These are phyloP conservation scores for Andricus quercusramuli DNA, from an alignment of 2,888 invertebrate genomes.

Conservation along the genomic window DNA sequence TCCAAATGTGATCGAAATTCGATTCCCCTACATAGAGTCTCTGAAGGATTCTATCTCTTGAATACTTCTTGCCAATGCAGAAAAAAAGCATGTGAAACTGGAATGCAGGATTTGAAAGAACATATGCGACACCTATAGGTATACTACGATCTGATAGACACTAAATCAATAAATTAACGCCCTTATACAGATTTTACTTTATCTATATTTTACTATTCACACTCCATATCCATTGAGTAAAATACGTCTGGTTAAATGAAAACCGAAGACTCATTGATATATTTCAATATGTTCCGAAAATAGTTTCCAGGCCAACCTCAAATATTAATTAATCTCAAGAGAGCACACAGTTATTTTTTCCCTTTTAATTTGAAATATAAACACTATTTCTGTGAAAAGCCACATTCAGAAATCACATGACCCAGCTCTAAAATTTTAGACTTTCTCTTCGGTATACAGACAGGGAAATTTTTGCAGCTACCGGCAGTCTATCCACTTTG, in stretches of 20 bases:
- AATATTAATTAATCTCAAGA: not conserved
- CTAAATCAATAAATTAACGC: conserved; percentile 7
- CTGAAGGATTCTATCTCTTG: not conserved
- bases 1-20: not conserved
- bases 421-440: no score
- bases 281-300: not conserved
- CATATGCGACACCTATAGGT: not conserved
- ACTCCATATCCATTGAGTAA: not conserved
- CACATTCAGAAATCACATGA: no score
- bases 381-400: no score
- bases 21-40: not conserved
- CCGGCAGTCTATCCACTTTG: no score
- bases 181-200: not conserved
- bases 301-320: not conserved
- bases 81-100: not conserved
- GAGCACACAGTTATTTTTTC: no score
- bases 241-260: not conserved
- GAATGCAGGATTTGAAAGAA: not conserved
- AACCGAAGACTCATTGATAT: not conserved
- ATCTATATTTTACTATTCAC: not conserved
- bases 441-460: no score
- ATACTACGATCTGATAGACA: not conserved
- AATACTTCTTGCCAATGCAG: not conserved
- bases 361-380: not conserved
- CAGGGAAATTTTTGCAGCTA: no score